Evolutionary conservation across 2,797 vertebrate genomes (phyloP), one percentile per base, ranked within the genome.

Genomic region (Phrynocephalus guinanensis): DNA sequence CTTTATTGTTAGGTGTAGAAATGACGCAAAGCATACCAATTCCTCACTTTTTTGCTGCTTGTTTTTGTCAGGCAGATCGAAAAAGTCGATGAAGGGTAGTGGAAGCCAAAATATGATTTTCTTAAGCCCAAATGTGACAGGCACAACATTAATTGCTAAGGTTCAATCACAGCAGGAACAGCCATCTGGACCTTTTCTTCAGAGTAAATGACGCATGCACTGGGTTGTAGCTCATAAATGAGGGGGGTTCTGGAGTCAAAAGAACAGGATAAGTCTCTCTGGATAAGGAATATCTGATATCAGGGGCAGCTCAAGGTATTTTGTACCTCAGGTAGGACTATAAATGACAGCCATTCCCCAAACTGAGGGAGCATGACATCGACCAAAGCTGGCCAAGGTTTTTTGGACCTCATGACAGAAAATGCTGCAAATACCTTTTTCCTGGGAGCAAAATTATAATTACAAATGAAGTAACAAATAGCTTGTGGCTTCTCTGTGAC

Each of bases 161-260:
- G 91, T 88, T 84, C 67, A 75, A 85, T 86, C 91, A 89, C 95
- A 95, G 95, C 94, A 96, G 94, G 92, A 96, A 89, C 94, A 87
- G 87, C 94, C 73, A 13, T 0, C 1, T 10, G 30, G 89, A 95
- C n/a, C 50, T 89, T n/a, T 85, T 94, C 94, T 93, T 88, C 88
- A 84, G 2, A 68, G 89, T 93, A 95, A 96, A 96, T 86, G 83
- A 88, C 91, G 95, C 92, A 96, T 93, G 96, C 96, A 96, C 96
- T 89, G 92, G 92, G 90, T 91, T 90, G 85, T 1, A 5, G 90
- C 92, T 89, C 85, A 79, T 90, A 92, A 91, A 94, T 18, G 0
- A 89, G 83, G 75, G 0, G 0, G 75, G 84, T 75, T 1, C 52
- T 56, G 72, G 83, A 77, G 38, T 50, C 9, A n/a, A 26, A 70